A percentile compares a stretch with the other conserved stretches of the same genome.
Evolutionary conservation across 2,888 invertebrate species (phyloP).

Genomic region (Isotomurus palustris): DNA sequence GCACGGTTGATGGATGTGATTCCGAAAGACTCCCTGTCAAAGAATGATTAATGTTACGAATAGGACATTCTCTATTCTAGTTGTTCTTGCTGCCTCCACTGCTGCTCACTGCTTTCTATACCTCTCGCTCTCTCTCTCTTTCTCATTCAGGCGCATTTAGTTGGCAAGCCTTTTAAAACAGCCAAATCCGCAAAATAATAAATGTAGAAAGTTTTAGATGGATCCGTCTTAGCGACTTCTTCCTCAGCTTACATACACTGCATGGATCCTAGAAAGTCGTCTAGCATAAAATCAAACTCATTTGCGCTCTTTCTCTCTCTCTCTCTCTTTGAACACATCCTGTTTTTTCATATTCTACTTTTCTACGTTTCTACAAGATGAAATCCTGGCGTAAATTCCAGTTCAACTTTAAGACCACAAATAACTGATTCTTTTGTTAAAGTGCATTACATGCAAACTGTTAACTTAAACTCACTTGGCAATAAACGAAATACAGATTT

Average conservation of each 20-base stretch:
- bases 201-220: constrained; percentile 15
- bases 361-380: constrained; percentile 1
- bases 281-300: constrained; percentile 9
- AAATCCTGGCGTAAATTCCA: too few species aligned
- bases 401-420: too few species aligned
- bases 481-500: too few species aligned
- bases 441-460: too few species aligned
- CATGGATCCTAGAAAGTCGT: too few species aligned
- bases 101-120: not conserved
- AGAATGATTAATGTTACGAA: constrained; percentile 47
- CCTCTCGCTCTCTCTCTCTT: not conserved
- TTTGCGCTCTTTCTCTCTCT: constrained; percentile 2
- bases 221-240: not conserved
- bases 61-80: constrained; percentile 42
- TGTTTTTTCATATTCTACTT: not conserved
- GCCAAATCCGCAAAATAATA: constrained; percentile 39
- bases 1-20: constrained; percentile 46
- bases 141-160: not conserved
- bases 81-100: too few species aligned
- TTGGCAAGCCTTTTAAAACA: constrained; percentile 21
- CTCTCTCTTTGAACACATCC: not conserved
- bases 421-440: too few species aligned
- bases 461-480: too few species aligned
- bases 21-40: constrained; percentile 46
- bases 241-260: too few species aligned